Evolutionary conservation across 2,888 invertebrate species (phyloP), one percentile per base, ranked within the genome.

Genomic region (Plebejus anna): DNA sequence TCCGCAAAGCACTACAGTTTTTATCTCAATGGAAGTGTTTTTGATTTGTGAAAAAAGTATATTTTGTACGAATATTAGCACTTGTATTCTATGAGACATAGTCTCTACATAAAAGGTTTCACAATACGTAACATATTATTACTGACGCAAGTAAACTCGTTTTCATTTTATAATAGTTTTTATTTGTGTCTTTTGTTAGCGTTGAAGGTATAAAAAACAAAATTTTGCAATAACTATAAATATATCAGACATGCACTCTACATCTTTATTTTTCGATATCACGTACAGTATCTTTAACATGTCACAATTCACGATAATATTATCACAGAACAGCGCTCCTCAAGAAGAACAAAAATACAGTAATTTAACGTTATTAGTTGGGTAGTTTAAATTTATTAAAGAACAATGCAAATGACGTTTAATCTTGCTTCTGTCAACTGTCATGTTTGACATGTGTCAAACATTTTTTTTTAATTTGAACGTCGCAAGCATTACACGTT

Each of bases 1-100:
- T 47, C 38, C 47, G 4, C 32, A 28, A 73, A 51, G 73, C 73
- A 72, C 72, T 72, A 72, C 72, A 73, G 16, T 51, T 73, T 73
- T 32, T 55, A 51, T 73, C 73, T 51, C 11, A 55, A 36, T 16
- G 51, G 51, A 73, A 73, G 73, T 73, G 73, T 51, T 73, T 73
- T 47, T 32, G 16, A 47, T 73, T 5, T 51, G 1, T 5, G 13
- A 55, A 13, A 28, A 32, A 11, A 16, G 7, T n/a, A n/a, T 72
- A 22, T 71, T 71, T 42, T 72, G 47, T 47, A 72, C 47, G 5
- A 47, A 22, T 16, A 72, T 55, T 28, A 55, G 55, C 13, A 73
- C 51, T 28, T 28, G 1, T 55, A 55, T 55, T 4, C 6, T 51
- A 55, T 55, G 42, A 42, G 28, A 73, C 28, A 73, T 11, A 1